Conservation (phyloP, 2,113 vertebrate genomes). For the Coregonus clupeaformis region DNA sequence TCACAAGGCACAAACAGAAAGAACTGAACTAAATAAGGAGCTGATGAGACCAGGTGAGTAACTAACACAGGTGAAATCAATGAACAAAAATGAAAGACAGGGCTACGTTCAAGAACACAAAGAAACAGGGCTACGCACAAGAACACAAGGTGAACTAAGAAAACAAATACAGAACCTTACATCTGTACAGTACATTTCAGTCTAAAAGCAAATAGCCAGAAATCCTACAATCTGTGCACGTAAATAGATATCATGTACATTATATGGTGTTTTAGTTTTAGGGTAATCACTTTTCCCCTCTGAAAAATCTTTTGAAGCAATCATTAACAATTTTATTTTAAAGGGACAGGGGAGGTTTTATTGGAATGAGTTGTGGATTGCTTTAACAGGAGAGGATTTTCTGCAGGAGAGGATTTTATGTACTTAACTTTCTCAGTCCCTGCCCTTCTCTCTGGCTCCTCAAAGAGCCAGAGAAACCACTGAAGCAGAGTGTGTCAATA, state of each 20-base stretch:
- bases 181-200: too few relatives aligned
- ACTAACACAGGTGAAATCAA: too few relatives aligned
- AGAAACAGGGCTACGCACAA: too few relatives aligned
- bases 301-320: constrained; percentile 13
- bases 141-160: too few relatives aligned
- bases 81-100: too few relatives aligned
- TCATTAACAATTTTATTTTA: constrained; percentile 25
- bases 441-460: constrained; percentile 13
- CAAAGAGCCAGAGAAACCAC: constrained; percentile 17
- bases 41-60: too few relatives aligned
- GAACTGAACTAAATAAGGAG: too few relatives aligned
- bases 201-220: too few relatives aligned
- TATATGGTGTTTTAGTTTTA: constrained; percentile 1
- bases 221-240: neutral
- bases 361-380: constrained; percentile 6
- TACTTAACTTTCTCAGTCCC: constrained; percentile 6
- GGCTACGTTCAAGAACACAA: too few relatives aligned
- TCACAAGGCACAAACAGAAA: too few relatives aligned
- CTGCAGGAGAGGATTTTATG: constrained; percentile 32
- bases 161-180: too few relatives aligned
- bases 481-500: constrained; percentile 39
- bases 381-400: constrained; percentile 21
- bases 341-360: constrained; percentile 11
- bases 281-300: neutral
- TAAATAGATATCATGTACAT: neutral